Conservation (phyloP, 2,888 invertebrate species). For the Xestia ashworthii region DNA sequence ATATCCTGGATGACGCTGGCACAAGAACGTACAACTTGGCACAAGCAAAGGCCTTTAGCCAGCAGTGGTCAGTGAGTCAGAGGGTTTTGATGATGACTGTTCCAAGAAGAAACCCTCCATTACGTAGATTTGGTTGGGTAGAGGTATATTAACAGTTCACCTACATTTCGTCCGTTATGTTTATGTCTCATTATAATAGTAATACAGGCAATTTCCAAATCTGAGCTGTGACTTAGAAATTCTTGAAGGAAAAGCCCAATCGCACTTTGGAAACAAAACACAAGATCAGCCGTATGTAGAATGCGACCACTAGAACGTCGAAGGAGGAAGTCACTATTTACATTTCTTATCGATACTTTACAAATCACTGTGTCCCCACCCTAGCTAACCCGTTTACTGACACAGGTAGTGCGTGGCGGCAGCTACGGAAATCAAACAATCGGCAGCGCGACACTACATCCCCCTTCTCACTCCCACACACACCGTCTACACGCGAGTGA, state of each 20-base stretch:
- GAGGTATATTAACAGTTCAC: neutral
- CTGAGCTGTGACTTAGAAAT: neutral
- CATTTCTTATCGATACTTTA: slow-evolving; percentile 21
- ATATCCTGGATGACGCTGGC: neutral
- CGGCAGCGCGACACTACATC: slow-evolving; percentile 61
- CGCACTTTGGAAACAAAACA: neutral
- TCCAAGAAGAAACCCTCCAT: neutral
- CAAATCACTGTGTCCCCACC: slow-evolving; percentile 44
- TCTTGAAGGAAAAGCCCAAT: neutral
- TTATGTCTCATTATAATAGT: neutral
- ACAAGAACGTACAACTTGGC: neutral
- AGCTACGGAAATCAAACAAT: slow-evolving; percentile 82
- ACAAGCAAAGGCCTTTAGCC: neutral
- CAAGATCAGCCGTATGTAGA: neutral
- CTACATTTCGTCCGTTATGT: neutral
- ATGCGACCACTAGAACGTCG: neutral
- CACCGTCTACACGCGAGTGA: neutral
- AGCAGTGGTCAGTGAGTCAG: too few relatives aligned
- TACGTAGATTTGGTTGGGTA: neutral
- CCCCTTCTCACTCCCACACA: slow-evolving; percentile 42
- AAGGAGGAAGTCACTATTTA: neutral
- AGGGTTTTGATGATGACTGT: too few relatives aligned
- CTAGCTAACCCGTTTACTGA: slow-evolving; percentile 74
- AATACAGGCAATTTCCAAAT: neutral
- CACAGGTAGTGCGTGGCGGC: slow-evolving; percentile 74